Evolutionary conservation across 2,888 invertebrate genomes (phyloP).

Genomic region (Sarcophaga subvicina): DNA sequence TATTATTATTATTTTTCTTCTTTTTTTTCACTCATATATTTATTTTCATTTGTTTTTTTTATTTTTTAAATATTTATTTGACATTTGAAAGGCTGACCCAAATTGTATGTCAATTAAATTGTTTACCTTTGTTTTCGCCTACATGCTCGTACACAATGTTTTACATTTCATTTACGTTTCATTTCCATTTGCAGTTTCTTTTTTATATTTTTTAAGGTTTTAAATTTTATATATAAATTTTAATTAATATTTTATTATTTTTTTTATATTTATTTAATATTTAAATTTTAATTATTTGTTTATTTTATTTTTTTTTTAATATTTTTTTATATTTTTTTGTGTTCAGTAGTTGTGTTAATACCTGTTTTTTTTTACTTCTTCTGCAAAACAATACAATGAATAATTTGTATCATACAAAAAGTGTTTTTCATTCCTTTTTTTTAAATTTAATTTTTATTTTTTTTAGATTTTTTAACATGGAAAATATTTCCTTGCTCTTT

Average conservation of each 20-base stretch:
- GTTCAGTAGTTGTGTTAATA: conserved; percentile 28
- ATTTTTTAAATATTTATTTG: conserved; percentile 37
- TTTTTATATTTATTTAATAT: conserved; percentile 37
- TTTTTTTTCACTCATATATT: conserved; percentile 12
- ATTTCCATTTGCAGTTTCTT: conserved; percentile 48
- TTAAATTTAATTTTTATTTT: conserved; percentile 5
- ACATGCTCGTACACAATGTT: background rate
- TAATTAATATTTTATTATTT: conserved; percentile 70
- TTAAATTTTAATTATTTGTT: conserved; percentile 32
- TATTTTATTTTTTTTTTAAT: conserved; percentile 9
- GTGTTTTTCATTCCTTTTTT: conserved; percentile 27
- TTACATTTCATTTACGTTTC: background rate
- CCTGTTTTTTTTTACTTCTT: background rate
- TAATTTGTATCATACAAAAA: conserved; percentile 34
- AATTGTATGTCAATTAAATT: conserved; percentile 62
- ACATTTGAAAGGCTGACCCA: conserved; percentile 58
- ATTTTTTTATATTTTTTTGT: background rate
- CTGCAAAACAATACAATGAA: conserved; percentile 42
- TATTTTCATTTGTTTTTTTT: conserved; percentile 10
- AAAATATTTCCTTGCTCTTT: conserved; percentile 54
- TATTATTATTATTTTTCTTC: background rate
- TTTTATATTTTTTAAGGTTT: conserved; percentile 2
- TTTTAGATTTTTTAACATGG: conserved; percentile 21
- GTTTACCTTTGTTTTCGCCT: conserved; percentile 13
- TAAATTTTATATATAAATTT: conserved; percentile 65